phyloP scores from a whole-genome alignment of 2,797 vertebrate genomes.

The Benthosema pterotum region DNA sequence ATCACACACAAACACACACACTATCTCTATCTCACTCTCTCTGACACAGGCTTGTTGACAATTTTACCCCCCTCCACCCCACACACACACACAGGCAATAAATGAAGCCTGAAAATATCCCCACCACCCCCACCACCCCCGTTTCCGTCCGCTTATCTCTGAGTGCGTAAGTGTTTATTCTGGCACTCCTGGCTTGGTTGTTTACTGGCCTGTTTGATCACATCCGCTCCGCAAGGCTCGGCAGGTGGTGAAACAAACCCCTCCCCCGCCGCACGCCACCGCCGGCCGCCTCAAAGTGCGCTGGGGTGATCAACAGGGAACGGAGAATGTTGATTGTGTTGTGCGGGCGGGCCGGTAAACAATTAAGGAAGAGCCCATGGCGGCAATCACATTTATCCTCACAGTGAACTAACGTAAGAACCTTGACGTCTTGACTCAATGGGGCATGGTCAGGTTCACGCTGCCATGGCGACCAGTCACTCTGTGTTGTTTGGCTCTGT shows the following conservation, averaged over 20 bases:
- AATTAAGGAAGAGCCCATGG: not conserved
- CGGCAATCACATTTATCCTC: constrained; percentile 37
- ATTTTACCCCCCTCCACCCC: no score
- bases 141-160: constrained; percentile 51
- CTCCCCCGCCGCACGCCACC: no score
- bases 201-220: constrained; percentile 42
- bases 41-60: constrained; percentile 46
- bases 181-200: constrained; percentile 29
- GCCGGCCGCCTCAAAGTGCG: constrained; percentile 8
- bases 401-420: constrained; percentile 51
- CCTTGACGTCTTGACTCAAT: constrained; percentile 40
- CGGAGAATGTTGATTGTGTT: constrained; percentile 9
- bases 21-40: not conserved
- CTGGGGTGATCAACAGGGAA: constrained; percentile 32
- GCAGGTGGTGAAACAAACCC: constrained; percentile 56
- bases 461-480: constrained; percentile 63
- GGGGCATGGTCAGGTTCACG: constrained; percentile 43
- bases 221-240: constrained; percentile 42
- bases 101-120: constrained; percentile 27
- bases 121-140: constrained; percentile 8
- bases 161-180: constrained; percentile 53
- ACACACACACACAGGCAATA: constrained; percentile 40
- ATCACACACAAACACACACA: not conserved
- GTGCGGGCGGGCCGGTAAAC: constrained; percentile 21
- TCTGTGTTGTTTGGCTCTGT: constrained; percentile 30